Conservation (phyloP, 2,888 invertebrate species). For the Tenthredo distinguenda region DNA sequence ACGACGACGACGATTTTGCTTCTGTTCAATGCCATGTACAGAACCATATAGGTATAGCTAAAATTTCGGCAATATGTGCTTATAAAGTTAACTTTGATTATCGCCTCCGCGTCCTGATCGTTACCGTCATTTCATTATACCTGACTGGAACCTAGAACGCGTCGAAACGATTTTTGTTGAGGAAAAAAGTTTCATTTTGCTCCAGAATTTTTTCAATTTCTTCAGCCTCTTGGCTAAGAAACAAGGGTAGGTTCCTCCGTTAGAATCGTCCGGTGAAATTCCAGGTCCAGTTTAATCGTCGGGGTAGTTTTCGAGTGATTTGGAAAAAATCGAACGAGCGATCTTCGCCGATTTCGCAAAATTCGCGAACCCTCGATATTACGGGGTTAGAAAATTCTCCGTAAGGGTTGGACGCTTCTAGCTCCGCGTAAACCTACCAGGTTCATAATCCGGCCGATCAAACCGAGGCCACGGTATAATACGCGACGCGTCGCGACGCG, state of each 20-base stretch:
- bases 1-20: conserved; percentile 64
- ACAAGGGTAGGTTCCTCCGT: no score
- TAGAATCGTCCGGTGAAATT: no score
- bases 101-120: neutral
- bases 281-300: no score
- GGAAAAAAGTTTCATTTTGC: no score
- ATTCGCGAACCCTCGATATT: no score
- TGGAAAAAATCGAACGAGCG: no score
- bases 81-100: conserved; percentile 12
- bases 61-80: neutral
- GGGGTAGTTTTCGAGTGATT: no score
- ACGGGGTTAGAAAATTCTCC: no score
- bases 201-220: no score
- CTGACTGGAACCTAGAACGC: neutral
- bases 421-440: neutral
- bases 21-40: neutral
- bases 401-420: neutral
- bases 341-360: no score
- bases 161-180: no score
- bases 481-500: neutral
- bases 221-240: no score
- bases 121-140: neutral
- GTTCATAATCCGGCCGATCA: conserved; percentile 65
- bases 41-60: neutral
- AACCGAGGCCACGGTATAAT: conserved; percentile 66